Conservation (phyloP, 2,113 vertebrate species). For the Eurypyga helias region DNA sequence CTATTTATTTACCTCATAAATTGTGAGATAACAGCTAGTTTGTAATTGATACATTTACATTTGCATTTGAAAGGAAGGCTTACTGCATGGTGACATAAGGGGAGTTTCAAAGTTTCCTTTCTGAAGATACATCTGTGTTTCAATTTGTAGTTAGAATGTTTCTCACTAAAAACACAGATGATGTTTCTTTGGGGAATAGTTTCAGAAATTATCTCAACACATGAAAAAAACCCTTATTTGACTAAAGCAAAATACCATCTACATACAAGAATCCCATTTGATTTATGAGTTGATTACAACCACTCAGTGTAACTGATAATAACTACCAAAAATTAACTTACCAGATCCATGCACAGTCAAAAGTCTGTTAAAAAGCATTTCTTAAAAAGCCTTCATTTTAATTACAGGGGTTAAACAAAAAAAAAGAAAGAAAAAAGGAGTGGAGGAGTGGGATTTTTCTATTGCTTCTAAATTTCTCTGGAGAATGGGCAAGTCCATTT, state of each 20-base stretch:
- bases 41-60: background rate
- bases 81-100: background rate
- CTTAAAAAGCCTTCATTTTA: background rate
- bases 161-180: background rate
- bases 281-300: background rate
- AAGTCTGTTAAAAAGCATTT: background rate
- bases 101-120: background rate
- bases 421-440: background rate
- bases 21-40: background rate
- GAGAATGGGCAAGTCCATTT: background rate
- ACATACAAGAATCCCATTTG: background rate
- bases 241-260: background rate
- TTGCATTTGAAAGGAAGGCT: background rate
- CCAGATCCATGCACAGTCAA: background rate
- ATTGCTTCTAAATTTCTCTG: background rate
- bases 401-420: background rate
- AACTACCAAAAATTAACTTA: background rate
- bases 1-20: background rate
- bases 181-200: background rate
- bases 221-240: background rate
- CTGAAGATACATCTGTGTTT: background rate
- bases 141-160: background rate
- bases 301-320: background rate
- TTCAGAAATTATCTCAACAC: background rate
- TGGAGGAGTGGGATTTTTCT: background rate